Conservation (phyloP, 2,113 vertebrate species). For the Datnioides undecimradiatus region DNA sequence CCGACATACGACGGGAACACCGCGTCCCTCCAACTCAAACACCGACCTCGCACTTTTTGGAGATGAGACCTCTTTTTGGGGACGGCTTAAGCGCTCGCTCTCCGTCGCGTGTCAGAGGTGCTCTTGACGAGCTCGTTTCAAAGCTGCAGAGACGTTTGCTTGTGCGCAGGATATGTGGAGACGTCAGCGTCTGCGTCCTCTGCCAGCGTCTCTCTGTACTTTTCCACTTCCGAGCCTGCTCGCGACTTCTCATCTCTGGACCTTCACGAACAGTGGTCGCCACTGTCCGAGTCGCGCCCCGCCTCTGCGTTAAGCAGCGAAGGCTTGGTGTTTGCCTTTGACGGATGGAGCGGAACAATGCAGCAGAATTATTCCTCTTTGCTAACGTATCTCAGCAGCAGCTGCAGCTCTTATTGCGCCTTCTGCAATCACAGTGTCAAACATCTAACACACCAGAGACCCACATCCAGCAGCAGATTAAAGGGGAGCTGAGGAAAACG, state of each 20-base stretch:
- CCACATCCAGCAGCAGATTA: no score
- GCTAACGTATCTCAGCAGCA: no score
- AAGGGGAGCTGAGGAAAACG: neutral
- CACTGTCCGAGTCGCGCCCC: neutral
- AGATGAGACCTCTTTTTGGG: slow-evolving; percentile 40
- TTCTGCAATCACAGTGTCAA: neutral
- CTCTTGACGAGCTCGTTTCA: slow-evolving; percentile 8
- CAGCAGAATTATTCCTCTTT: neutral
- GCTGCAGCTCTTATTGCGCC: neutral
- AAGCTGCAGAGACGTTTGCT: slow-evolving; percentile 61
- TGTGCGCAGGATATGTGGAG: slow-evolving; percentile 57
- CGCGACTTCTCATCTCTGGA: slow-evolving; percentile 41
- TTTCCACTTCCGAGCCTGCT: slow-evolving; percentile 68
- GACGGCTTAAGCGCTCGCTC: slow-evolving; percentile 6
- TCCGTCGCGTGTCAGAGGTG: slow-evolving; percentile 27
- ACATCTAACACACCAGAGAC: neutral
- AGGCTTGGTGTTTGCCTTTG: neutral
- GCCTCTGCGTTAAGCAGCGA: neutral
- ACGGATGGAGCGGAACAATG: neutral
- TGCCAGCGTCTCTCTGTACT: slow-evolving; percentile 64
- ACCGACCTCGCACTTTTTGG: slow-evolving; percentile 17
- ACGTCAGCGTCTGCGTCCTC: slow-evolving; percentile 35
- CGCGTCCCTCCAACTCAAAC: slow-evolving; percentile 72
- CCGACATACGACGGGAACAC: slow-evolving; percentile 24
- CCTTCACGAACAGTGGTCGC: slow-evolving; percentile 27